phyloP scores from a whole-genome alignment of 2,113 vertebrate genomes.

The Tiliqua scincoides region DNA sequence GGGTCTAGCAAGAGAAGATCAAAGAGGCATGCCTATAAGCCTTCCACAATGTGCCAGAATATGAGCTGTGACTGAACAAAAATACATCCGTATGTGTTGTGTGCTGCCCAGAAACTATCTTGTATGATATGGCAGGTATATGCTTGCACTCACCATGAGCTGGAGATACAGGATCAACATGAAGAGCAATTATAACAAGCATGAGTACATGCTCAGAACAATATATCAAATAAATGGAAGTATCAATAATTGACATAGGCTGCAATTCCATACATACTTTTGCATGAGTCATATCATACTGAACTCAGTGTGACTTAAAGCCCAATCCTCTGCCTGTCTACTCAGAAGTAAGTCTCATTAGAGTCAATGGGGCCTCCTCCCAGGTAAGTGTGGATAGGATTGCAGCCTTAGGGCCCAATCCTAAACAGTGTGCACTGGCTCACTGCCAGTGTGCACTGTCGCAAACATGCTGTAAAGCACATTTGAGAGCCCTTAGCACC shows the following conservation, averaged over 20 bases:
- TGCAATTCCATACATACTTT: background rate
- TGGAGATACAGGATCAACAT: background rate
- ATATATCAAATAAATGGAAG: background rate
- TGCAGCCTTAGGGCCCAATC: no score
- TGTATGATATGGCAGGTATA: background rate
- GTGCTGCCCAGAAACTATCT: background rate
- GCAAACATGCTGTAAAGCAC: no score
- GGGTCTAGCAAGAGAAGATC: background rate
- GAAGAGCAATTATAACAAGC: background rate
- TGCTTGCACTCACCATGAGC: background rate
- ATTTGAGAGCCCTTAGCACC: no score
- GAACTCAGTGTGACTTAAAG: no score
- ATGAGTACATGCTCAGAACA: no score
- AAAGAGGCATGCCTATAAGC: background rate
- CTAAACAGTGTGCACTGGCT: no score
- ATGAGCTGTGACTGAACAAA: background rate
- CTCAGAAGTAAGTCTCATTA: no score
- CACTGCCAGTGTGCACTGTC: no score
- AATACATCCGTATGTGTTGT: background rate
- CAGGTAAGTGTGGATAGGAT: no score
- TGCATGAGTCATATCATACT: no score
- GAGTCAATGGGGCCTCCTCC: no score
- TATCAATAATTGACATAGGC: conserved; percentile 1
- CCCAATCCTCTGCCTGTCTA: no score
- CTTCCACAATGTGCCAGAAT: background rate